Base-by-base conservation (phyloP, 1,140 invertebrate genomes). In the Nymphalis io region DNA sequence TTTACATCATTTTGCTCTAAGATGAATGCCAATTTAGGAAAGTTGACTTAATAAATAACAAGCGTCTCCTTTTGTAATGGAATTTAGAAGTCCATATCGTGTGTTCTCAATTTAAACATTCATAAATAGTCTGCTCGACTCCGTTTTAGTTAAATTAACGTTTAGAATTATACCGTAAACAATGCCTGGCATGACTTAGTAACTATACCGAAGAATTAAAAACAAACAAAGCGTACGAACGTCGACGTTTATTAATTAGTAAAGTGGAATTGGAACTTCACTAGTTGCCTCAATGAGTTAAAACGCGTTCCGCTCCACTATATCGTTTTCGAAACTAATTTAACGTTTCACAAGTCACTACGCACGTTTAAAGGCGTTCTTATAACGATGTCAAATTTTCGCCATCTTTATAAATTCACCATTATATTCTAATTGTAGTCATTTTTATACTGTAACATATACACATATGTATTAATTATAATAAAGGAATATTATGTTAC, bases 191-290 rank as follows among this genome's bases (percentile, higher is more conserved):
- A 55, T 21, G 51, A 21, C 33, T 58, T 10, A 20, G 39, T 39
- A 46, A 69, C 55, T 53, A 60, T 60, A 69, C 38, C 51, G 51
- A 55, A 58, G 64, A 70, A 74, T 70, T 70, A 74, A 68, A 60
- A 67, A 65, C 40, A 69, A 75, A 74, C 73, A 74, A 73, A 75
- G 58, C 72, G 61, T 48, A 67, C 72, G 69, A 78, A 73, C 78
- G 77, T 79, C 78, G 75, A 75, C 64, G 68, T 75, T 79, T 77
- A 75, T 87, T 84, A 87, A 89, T 89, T 89, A 87, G 70, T 85
- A 79, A 89, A 86, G 81, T 87, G 81, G 81, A 89, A 86, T 79
- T 87, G 81, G 81, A 73, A 70, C 73, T 70, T 68, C 73, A 64
- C 62, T 65, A 46, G 62, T 55, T 62, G 68, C 68, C 60, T 70